phyloP scores from a whole-genome alignment of 2,888 invertebrate genomes.

The Chrysomela aeneicollis region DNA sequence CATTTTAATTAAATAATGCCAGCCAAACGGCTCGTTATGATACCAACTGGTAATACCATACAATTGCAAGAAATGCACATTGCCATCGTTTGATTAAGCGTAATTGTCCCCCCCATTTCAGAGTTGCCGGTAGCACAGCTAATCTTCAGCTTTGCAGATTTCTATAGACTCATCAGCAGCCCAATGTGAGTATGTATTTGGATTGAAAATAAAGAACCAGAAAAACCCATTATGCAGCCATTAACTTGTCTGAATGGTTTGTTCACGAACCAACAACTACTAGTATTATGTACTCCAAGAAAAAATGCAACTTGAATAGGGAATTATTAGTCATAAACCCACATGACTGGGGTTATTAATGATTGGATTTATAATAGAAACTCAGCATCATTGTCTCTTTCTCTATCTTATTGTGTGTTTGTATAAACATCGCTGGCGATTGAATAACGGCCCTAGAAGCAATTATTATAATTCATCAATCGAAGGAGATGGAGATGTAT shows the following conservation, averaged over 20 bases:
- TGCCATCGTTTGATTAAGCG: not conserved
- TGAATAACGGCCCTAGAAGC: conserved; percentile 12
- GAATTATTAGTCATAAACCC: conserved; percentile 20
- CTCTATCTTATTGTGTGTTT: conserved; percentile 16
- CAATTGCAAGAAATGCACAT: not conserved
- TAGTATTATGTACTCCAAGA: conserved; percentile 11
- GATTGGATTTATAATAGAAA: conserved; percentile 20
- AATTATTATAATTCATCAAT: conserved; percentile 21
- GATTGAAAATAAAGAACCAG: not conserved
- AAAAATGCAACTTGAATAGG: conserved; percentile 12
- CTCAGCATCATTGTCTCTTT: conserved; percentile 9
- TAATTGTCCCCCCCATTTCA: not conserved
- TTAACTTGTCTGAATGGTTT: conserved; percentile 8
- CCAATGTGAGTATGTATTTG: not conserved
- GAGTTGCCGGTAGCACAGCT: not conserved
- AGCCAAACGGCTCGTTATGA: not conserved
- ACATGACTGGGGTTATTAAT: conserved; percentile 20
- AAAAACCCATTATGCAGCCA: conserved; percentile 9
- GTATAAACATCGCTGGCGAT: conserved; percentile 19
- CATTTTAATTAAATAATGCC: not conserved
- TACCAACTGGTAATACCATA: not conserved
- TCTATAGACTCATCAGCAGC: conserved; percentile 5
- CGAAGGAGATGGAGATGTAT: conserved; percentile 20
- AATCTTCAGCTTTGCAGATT: not conserved
- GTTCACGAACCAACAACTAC: conserved; percentile 12